Evolutionary conservation across 2,113 vertebrate genomes (phyloP).

Genomic region (Litocranius walleri): DNA sequence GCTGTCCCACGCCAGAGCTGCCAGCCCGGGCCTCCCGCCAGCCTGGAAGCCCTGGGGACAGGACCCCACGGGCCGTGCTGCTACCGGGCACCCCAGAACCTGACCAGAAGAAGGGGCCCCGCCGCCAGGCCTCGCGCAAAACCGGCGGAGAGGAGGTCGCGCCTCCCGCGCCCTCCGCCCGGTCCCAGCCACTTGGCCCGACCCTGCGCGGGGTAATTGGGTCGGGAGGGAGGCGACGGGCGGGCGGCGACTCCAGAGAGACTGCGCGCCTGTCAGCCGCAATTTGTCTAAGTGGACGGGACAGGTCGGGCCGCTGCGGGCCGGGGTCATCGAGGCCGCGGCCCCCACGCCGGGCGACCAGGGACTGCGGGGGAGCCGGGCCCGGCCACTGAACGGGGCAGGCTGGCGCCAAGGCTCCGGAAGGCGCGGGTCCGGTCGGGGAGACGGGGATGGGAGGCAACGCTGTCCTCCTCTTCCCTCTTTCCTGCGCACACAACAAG

Average conservation of each 20-base stretch:
- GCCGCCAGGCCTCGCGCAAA: not conserved
- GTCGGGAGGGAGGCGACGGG: slow-evolving; percentile 71
- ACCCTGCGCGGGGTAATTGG: slow-evolving; percentile 65
- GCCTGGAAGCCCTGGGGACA: not conserved
- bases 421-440: slow-evolving; percentile 28
- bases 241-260: slow-evolving; percentile 81
- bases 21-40: not conserved
- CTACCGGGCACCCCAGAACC: not conserved
- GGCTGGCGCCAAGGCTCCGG: slow-evolving; percentile 64
- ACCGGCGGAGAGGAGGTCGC: not conserved
- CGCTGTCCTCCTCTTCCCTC: not conserved
- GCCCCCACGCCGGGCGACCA: slow-evolving; percentile 58
- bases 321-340: slow-evolving; percentile 83
- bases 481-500: not conserved
- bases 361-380: slow-evolving; percentile 79
- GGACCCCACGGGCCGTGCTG: not conserved
- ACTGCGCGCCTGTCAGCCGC: slow-evolving; percentile 87
- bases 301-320: slow-evolving; percentile 84
- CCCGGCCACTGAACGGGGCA: slow-evolving; percentile 35
- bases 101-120: not conserved
- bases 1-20: not conserved
- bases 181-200: slow-evolving; percentile 6
- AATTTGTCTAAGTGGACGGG: slow-evolving; percentile 87
- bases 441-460: not conserved
- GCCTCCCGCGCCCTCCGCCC: not conserved